phyloP scores from a whole-genome alignment of 1,140 invertebrate genomes.

The Palaemon carinicauda region DNA sequence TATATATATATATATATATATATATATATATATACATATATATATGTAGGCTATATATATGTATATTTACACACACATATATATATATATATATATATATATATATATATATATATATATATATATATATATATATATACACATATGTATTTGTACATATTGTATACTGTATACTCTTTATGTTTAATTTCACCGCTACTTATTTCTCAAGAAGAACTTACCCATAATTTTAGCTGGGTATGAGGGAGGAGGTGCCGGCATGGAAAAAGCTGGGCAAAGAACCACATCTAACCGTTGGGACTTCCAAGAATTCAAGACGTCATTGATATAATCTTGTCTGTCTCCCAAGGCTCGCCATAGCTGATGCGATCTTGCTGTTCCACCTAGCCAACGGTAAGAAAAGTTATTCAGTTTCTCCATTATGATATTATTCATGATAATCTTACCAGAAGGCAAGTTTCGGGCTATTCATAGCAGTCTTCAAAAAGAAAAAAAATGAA shows the following conservation, averaged over 20 bases:
- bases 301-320: conserved; percentile 1
- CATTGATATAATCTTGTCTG: not conserved
- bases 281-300: not conserved
- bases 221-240: not conserved
- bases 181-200: not conserved
- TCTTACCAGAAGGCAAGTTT: not conserved
- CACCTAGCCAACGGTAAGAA: too few species aligned
- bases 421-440: not conserved
- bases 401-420: too few species aligned
- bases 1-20: not conserved
- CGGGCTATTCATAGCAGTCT: too few species aligned
- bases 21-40: not conserved
- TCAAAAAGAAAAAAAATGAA: too few species aligned
- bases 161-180: too few species aligned
- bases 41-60: too few species aligned
- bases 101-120: not conserved
- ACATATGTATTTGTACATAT: too few species aligned
- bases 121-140: not conserved
- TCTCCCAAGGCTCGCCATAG: conserved; percentile 16
- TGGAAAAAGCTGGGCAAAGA: conserved; percentile 4
- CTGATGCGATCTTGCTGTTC: not conserved
- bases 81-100: too few species aligned
- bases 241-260: conserved; percentile 11
- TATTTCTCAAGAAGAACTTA: not conserved
- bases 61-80: too few species aligned